These are phyloP conservation scores for Synanthedon myopaeformis DNA, from an alignment of 2,888 invertebrate species.

Conservation along the genomic window DNA sequence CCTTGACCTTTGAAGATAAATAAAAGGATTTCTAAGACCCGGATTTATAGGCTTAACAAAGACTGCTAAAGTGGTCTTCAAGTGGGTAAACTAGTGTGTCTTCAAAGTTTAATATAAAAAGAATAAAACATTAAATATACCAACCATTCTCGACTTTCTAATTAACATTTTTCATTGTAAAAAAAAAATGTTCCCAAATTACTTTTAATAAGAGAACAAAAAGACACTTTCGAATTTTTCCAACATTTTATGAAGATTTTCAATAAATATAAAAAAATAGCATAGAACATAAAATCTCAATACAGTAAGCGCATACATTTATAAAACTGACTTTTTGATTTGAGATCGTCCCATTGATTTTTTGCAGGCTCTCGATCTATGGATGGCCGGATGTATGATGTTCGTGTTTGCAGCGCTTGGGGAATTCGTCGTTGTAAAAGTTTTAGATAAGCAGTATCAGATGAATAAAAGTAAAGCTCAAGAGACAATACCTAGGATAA, in stretches of 20 bases:
- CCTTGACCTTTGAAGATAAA: no score
- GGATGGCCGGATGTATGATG: constrained; percentile 92
- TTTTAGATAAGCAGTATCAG: constrained; percentile 81
- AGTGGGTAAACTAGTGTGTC: no score
- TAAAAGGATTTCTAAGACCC: no score
- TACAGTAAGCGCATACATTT: background rate
- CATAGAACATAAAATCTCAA: background rate
- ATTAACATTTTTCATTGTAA: no score
- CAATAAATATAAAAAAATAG: no score
- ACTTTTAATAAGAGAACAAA: background rate
- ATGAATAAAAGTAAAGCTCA: constrained; percentile 68
- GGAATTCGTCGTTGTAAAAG: constrained; percentile 87
- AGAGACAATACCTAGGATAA: constrained; percentile 63
- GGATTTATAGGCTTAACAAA: no score
- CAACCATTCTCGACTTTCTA: no score
- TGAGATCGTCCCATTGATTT: background rate
- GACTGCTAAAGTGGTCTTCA: background rate
- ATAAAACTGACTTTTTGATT: background rate
- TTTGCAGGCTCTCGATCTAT: constrained; percentile 80
- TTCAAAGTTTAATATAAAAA: no score
- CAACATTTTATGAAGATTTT: no score
- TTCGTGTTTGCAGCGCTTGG: constrained; percentile 86
- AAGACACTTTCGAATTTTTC: background rate
- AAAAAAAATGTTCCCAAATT: background rate
- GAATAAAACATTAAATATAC: no score